Conservation (phyloP, 2,888 invertebrate genomes). For the Campaea margaritaria region DNA sequence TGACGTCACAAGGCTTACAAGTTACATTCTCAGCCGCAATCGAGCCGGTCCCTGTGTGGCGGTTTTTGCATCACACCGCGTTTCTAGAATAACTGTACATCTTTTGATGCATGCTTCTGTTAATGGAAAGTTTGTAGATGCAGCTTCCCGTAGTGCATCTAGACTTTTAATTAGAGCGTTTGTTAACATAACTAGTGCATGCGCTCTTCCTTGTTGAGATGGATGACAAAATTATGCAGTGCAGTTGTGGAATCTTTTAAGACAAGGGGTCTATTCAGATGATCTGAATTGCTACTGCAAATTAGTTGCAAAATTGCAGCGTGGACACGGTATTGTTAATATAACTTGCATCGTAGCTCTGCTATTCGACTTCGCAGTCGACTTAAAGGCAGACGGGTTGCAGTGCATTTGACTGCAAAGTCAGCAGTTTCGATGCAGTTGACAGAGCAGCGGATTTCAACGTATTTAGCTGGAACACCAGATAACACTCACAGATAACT, state of each 20-base stretch:
- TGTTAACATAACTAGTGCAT: slow-evolving; percentile 8
- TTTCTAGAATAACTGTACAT: slow-evolving; percentile 30
- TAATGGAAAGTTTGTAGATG: slow-evolving; percentile 1
- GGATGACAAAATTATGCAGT: neutral
- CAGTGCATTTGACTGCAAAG: no score
- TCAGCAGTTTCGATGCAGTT: no score
- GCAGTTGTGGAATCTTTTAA: neutral
- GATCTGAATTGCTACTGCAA: no score
- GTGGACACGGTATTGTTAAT: no score
- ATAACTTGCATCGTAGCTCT: no score
- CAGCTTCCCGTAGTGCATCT: neutral
- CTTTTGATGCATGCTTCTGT: neutral
- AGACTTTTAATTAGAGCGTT: slow-evolving; percentile 15
- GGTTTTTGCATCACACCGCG: slow-evolving; percentile 36
- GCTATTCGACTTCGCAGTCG: no score
- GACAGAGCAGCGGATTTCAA: slow-evolving; percentile 30
- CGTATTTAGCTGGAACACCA: slow-evolving; percentile 27
- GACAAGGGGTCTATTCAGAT: neutral
- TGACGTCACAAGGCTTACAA: neutral
- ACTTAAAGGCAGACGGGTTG: no score
- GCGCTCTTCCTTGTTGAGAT: slow-evolving; percentile 3
- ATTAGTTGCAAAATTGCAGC: no score
- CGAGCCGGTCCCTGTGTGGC: slow-evolving; percentile 18
- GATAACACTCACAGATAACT: no score
- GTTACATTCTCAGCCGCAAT: slow-evolving; percentile 31